Base-by-base conservation (phyloP, 2,888 invertebrate genomes). In the Biston betularia region DNA sequence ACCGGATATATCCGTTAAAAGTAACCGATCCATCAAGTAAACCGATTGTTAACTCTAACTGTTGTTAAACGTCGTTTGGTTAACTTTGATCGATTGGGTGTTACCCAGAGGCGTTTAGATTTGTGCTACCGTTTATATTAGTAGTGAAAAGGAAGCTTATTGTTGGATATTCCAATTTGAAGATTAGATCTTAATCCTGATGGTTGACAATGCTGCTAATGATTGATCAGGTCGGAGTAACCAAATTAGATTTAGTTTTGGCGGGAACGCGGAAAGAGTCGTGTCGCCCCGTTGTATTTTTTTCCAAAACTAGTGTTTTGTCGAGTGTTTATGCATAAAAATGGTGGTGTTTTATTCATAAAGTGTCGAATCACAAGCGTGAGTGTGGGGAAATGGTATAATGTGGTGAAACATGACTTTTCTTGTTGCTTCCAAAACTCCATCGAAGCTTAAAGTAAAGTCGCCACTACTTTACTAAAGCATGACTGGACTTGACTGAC, bases 61-160 rank as follows among this genome's bases (percentile, higher is more conserved):
- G 10, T 8, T 11, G 14, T 67, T 67, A 64, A 63, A 64, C 72
- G 58, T 34, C 70, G 58, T 56, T 65, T 65, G 63, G 49, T 68
- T 50, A 61, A 68, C 49, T 54, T 56, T 71, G 73, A 73, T 68
- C 46, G 65, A 73, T 73, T 14, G 60, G 44, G 63, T 68, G 55
- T 64, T 63, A 61, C 65, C 60, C 55, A 0, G 34, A 12, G 45
- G 45, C 33, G 56, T 34, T 53, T 55, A 55, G 57, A 45, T 49
- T 55, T 10, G 40, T 53, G 65, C 63, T 67, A 67, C 69, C 44
- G 70, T 66, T 59, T 52, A 45, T 45, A 58, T 65, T 59, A 9
- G 6, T 50, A 34, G 15, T 52, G 61, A 60, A 56, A 60, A 10
- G 9, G 60, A 50, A 56, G 40, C 15, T 44, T 38, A 46, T 35